Evolutionary conservation across 2,888 invertebrate genomes (phyloP), one percentile per base, ranked within the genome.

Genomic region (Amphipyra berbera): DNA sequence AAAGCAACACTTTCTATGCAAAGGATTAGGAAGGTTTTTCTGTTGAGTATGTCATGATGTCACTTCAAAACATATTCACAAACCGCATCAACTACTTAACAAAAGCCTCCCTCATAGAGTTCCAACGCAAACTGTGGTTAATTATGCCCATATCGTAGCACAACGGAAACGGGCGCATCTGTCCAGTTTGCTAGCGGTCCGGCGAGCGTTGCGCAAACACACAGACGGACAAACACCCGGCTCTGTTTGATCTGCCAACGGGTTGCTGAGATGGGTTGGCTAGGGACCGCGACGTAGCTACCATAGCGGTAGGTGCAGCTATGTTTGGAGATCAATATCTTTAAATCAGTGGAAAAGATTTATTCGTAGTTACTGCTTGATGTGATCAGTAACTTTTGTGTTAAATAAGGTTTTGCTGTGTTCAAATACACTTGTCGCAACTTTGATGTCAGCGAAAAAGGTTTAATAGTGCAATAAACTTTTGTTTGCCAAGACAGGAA

Each of bases 241-340:
- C 84, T 40, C 59, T 88, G 87, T 90, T 90, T 90, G 88, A 83
- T 86, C 83, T 83, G 79, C 74, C 79, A 84, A 86, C 88, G 89
- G 85, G 85, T 86, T 86, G 77, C 75, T n/a, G 72, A 72, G 66
- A 52, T 47, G 76, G 73, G 56, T 54, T 42, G 58, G 53, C 60
- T 59, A 40, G 49, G 55, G 64, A 42, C 38, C 44, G 41, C 14
- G 8, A 13, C 15, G 27, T 8, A n/a, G 68, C 72, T 74, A 74
- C 65, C 45, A 58, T 38, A 44, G 53, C 50, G 52, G 63, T 52
- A 56, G 58, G 54, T 59, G 42, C 10, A 46, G 21, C 40, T 55
- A 46, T 67, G 41, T 68, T 71, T 62, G 50, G 57, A 68, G 68
- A 71, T 73, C 73, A 72, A 57, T 73, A 67, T 68, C 56, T 73